Base-by-base conservation (phyloP, 2,888 invertebrate genomes). In the Caenorhabditis becei region DNA sequence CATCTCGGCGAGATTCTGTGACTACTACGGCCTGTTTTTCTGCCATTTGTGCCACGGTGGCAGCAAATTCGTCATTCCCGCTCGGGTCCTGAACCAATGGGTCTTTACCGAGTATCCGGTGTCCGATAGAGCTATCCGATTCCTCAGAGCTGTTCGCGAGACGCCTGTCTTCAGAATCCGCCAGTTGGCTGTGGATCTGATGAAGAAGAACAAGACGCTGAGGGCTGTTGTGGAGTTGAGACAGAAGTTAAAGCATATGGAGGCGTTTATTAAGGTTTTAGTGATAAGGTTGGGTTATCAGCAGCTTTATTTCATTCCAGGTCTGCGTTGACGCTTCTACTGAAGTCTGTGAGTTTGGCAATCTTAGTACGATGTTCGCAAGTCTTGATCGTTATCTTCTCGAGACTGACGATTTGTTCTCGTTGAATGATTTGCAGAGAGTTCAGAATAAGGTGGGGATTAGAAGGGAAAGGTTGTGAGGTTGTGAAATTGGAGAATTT, bases 11-110 rank as follows among this genome's bases (percentile, higher is more conserved):
- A 75, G 83, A 26, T 95, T 95, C 90, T 95, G 95, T 91, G 94
- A 95, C 88, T 96, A 96, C 92, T 92, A 95, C 80, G 95, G 95
- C 11, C 94, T 95, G 89, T 95, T 95, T 92, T 95, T 95, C 92
- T 96, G 96, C 90, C 95, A 95, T 14, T 95, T 95, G 56, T 96
- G 96, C 91, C 96, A 96, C 92, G 94, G 94, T 26, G 95, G 95
- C 91, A 94, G 95, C 90, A 93, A 94, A 74, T 93, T 94, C 4
- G 92, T 94, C 82, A 95, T 95, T 88, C 93, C 93, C 16, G 92
- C 92, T 2, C 89, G 91, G 26, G 92, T 93, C 58, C 88, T 93
- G 23, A 90, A 91, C 77, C 91, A 92, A 65, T 93, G 93, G 93
- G 92, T 92, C 86, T 93, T 92, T 74, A 93, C 91, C 77, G 94